A percentile compares a stretch with the other conserved stretches of the same genome.
These are phyloP conservation scores for Hemibagrus wyckioides DNA, from an alignment of 2,113 vertebrate species.

Conservation along the genomic window DNA sequence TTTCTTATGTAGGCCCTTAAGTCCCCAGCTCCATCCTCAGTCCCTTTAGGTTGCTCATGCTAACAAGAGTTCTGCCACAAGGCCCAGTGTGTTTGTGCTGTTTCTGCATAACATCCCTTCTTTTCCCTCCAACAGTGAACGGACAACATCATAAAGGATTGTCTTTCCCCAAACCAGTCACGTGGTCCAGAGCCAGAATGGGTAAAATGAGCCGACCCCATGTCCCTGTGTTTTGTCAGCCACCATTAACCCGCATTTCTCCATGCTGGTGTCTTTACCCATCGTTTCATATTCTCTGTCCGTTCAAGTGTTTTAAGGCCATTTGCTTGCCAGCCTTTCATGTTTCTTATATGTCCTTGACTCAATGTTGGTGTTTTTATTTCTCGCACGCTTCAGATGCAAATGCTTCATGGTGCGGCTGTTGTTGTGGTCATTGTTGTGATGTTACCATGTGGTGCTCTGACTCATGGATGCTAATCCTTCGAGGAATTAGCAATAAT, in stretches of 20 bases:
- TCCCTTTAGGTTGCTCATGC: constrained; percentile 24
- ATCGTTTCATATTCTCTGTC: constrained; percentile 31
- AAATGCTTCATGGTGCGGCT: constrained; percentile 49
- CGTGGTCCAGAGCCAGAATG: constrained; percentile 65
- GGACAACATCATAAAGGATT: constrained; percentile 68
- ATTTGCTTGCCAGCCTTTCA: constrained; percentile 51
- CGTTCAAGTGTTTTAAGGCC: constrained; percentile 41
- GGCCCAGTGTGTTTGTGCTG: constrained; percentile 23
- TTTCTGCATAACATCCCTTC: constrained; percentile 60
- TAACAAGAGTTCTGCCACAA: constrained; percentile 2
- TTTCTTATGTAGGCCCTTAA: not conserved
- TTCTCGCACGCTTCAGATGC: constrained; percentile 54
- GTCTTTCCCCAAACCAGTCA: constrained; percentile 63
- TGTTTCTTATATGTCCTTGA: constrained; percentile 40
- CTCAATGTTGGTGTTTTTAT: constrained; percentile 41
- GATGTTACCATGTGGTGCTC: not conserved
- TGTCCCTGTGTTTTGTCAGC: constrained; percentile 47
- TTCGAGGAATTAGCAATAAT: constrained; percentile 15
- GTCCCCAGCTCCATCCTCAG: not conserved
- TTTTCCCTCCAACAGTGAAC: constrained; percentile 71
- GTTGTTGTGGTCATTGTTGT: constrained; percentile 21
- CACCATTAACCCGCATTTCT: constrained; percentile 49
- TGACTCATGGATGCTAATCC: not conserved
- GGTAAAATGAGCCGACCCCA: constrained; percentile 65
- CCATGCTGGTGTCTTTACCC: constrained; percentile 50